Evolutionary conservation across 2,113 vertebrate genomes (phyloP).

Genomic region (Theristicus caerulescens): DNA sequence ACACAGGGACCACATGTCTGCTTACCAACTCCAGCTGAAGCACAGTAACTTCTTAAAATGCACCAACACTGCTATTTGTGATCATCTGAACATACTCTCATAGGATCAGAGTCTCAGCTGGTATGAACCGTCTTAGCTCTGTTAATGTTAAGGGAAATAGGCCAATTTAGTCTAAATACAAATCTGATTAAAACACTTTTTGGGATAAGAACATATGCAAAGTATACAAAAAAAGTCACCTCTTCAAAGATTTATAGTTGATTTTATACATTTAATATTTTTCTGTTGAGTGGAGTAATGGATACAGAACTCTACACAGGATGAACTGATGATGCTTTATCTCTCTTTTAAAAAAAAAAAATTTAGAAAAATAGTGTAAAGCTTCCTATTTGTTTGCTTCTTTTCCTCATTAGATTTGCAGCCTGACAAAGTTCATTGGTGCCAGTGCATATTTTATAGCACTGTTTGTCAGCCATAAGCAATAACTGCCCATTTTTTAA

Average conservation of each 20-base stretch:
- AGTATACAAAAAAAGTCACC: not conserved
- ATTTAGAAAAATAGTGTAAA: not conserved
- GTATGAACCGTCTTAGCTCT: not conserved
- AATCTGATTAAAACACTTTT: not conserved
- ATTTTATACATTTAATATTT: not conserved
- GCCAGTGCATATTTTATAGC: not conserved
- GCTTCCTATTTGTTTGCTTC: not conserved
- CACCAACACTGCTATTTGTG: not conserved
- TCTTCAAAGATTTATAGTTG: not conserved
- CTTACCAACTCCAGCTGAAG: slow-evolving; percentile 19
- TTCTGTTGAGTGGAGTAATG: not conserved
- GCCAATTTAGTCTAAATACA: not conserved
- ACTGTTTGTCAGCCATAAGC: not conserved
- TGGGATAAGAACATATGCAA: not conserved
- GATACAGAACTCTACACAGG: not conserved
- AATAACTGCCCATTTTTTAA: slow-evolving; percentile 24
- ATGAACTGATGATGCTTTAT: not conserved
- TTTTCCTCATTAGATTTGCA: not conserved
- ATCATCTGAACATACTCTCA: not conserved
- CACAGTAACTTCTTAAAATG: not conserved
- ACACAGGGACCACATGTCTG: not conserved
- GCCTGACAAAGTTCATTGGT: not conserved
- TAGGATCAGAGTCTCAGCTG: not conserved
- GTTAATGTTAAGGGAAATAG: not conserved
- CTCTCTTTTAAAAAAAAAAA: not conserved